phyloP scores from a whole-genome alignment of 2,888 invertebrate species.

The Isoperla grammatica region DNA sequence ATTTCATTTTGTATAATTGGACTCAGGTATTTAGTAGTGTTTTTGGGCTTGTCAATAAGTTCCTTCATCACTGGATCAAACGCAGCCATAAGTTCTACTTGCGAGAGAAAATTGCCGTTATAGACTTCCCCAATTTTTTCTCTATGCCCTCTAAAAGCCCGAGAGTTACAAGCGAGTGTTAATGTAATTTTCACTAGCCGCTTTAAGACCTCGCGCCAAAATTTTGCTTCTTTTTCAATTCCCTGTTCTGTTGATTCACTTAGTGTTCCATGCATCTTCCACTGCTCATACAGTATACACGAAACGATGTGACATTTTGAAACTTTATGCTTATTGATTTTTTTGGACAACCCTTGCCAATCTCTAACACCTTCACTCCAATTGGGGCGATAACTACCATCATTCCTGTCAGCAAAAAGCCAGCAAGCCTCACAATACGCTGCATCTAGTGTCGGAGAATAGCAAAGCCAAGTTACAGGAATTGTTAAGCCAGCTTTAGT shows the following conservation, averaged over 20 bases:
- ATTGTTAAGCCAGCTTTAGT: neutral
- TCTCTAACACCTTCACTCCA: neutral
- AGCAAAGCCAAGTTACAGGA: neutral
- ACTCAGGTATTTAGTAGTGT: neutral
- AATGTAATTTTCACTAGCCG: neutral
- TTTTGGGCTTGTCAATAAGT: neutral
- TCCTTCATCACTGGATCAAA: too few relatives aligned
- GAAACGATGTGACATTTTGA: neutral
- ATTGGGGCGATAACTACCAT: neutral
- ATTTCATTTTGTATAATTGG: neutral
- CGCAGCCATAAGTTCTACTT: neutral
- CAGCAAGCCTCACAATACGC: neutral
- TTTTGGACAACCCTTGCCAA: neutral
- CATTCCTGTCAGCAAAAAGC: neutral
- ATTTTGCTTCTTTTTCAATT: neutral
- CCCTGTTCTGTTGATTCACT: neutral
- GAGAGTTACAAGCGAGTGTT: neutral
- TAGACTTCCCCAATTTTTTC: neutral
- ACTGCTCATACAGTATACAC: neutral
- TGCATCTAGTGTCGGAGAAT: neutral
- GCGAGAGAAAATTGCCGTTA: slow-evolving; percentile 3
- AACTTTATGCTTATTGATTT: neutral
- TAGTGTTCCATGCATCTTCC: slow-evolving; percentile 30
- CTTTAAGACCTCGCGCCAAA: neutral
- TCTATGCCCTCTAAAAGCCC: slow-evolving; percentile 3